Conservation (phyloP, 1,140 invertebrate genomes). For the Ostrea denselamellosa region DNA sequence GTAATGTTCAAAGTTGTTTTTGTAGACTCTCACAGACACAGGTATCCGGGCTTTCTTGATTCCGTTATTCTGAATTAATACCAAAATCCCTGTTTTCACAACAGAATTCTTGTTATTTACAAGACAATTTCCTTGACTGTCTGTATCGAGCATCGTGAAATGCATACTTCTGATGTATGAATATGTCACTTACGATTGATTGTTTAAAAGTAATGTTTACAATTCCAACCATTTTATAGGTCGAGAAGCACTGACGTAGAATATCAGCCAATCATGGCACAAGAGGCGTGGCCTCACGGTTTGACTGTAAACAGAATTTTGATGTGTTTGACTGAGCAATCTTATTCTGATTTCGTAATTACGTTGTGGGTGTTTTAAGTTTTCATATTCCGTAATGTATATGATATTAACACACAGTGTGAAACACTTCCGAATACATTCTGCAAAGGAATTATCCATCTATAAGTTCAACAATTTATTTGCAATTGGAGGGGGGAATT, state of each 20-base stretch:
- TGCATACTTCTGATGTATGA: background rate
- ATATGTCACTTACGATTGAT: too few species aligned
- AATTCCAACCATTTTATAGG: background rate
- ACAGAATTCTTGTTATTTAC: background rate
- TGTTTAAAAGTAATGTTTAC: background rate
- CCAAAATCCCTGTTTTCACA: constrained; percentile 33
- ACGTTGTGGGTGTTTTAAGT: too few species aligned
- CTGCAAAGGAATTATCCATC: too few species aligned
- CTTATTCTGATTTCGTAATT: too few species aligned
- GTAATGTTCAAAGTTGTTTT: constrained; percentile 51
- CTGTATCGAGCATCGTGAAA: background rate
- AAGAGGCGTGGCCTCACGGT: too few species aligned
- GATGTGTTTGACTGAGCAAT: too few species aligned
- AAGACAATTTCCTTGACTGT: background rate
- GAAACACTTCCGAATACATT: too few species aligned
- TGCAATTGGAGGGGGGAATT: too few species aligned
- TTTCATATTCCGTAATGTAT: too few species aligned
- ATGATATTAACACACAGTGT: too few species aligned
- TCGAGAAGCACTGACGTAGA: background rate
- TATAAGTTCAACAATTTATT: too few species aligned
- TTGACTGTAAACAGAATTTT: too few species aligned
- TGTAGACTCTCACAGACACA: constrained; percentile 43
- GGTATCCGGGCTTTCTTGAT: constrained; percentile 18
- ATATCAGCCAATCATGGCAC: background rate
- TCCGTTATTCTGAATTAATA: background rate